Evolutionary conservation across 2,888 invertebrate genomes (phyloP).

Genomic region (Sphaeridia pumilis): DNA sequence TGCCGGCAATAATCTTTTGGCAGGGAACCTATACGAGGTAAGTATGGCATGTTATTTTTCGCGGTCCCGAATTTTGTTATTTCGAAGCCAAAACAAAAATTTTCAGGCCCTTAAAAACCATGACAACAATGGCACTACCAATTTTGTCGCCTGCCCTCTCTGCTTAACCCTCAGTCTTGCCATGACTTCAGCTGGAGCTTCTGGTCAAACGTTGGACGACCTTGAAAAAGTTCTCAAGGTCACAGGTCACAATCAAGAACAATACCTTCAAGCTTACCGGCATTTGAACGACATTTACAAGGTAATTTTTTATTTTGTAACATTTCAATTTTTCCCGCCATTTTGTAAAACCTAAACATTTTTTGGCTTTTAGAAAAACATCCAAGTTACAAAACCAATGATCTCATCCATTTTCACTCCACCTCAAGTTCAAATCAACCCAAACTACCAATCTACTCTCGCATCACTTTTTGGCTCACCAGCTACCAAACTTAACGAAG

Average conservation of each 20-base stretch:
- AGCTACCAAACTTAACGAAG: no score
- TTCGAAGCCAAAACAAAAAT: no score
- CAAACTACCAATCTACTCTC: no score
- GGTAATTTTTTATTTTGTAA: constrained; percentile 8
- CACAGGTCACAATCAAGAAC: constrained; percentile 7
- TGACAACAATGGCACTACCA: no score
- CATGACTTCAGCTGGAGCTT: constrained; percentile 18
- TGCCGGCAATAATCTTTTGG: no score
- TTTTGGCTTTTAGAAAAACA: constrained; percentile 4
- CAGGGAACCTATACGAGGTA: no score
- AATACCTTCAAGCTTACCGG: constrained; percentile 17
- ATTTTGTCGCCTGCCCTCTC: constrained; percentile 27
- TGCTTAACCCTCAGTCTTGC: constrained; percentile 21
- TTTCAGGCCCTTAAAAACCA: no score
- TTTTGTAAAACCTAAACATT: no score
- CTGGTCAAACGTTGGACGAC: constrained; percentile 11
- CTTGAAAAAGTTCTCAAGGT: constrained; percentile 19
- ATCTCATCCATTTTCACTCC: neutral
- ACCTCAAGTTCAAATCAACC: neutral
- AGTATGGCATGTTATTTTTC: no score
- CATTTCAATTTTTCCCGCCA: no score
- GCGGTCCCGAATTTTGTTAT: no score
- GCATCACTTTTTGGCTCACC: no score
- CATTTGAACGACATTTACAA: constrained; percentile 16
- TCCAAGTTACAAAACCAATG: constrained; percentile 2